Evolutionary conservation across 1,140 invertebrate species (phyloP).

Genomic region (Branchinecta lindahli): DNA sequence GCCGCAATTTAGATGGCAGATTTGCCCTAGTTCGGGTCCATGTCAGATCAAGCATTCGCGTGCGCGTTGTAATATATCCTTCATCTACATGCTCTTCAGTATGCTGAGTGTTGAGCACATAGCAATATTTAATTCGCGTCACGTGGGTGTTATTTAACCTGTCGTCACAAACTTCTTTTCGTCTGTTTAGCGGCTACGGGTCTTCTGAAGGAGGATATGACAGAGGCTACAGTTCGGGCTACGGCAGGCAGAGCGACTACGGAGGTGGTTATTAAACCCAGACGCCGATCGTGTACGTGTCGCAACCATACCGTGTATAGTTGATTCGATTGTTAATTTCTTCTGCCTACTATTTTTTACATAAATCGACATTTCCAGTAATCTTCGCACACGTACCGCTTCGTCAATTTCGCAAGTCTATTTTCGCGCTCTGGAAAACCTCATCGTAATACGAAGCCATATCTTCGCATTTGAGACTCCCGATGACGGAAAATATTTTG

Average conservation of each 20-base stretch:
- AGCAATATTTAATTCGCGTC: not conserved
- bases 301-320: no score
- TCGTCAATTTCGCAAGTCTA: no score
- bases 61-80: not conserved
- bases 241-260: not conserved
- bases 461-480: no score
- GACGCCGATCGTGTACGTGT: no score
- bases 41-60: not conserved
- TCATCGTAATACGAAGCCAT: no score
- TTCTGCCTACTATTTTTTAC: no score
- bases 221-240: slow-evolving; percentile 1
- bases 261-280: not conserved
- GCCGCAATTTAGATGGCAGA: not conserved
- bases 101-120: not conserved
- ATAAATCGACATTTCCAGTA: no score
- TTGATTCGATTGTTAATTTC: no score
- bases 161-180: slow-evolving; percentile 6
- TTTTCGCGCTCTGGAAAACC: no score
- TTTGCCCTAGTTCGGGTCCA: not conserved
- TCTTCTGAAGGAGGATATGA: not conserved
- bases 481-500: no score
- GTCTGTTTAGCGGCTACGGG: not conserved
- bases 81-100: not conserved
- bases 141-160: not conserved
- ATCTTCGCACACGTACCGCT: no score